Evolutionary conservation across 1,140 invertebrate species (phyloP).

Genomic region (Samia ricini): DNA sequence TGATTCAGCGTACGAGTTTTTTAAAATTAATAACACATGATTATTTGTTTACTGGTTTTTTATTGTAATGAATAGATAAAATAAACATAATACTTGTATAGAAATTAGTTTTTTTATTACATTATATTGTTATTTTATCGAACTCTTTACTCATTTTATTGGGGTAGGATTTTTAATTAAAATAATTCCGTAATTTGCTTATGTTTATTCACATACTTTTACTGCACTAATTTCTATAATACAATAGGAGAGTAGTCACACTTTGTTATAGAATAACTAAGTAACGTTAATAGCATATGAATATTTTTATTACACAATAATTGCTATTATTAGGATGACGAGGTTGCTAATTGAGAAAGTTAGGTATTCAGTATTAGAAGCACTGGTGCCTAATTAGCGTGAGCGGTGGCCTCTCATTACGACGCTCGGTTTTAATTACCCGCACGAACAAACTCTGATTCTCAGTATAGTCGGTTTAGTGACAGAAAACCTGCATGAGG

Average conservation of each 20-base stretch:
- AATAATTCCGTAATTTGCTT: too few species aligned
- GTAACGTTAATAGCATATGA: conserved; percentile 10
- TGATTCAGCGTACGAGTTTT: too few species aligned
- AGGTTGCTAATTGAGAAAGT: conserved; percentile 60
- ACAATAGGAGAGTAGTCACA: not conserved
- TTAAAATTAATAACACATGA: too few species aligned
- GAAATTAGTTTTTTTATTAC: too few species aligned
- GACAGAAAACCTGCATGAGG: conserved; percentile 7
- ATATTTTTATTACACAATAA: conserved; percentile 27
- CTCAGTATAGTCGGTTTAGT: conserved; percentile 15
- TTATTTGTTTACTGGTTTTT: too few species aligned
- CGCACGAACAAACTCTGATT: conserved; percentile 48
- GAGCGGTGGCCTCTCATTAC: conserved; percentile 48
- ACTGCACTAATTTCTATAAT: too few species aligned
- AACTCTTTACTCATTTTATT: too few species aligned
- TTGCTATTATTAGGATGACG: conserved; percentile 31
- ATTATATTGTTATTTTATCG: too few species aligned
- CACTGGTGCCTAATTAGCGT: conserved; percentile 57
- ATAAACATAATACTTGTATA: too few species aligned
- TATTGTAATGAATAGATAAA: too few species aligned
- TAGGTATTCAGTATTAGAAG: conserved; percentile 59
- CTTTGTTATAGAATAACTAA: not conserved
- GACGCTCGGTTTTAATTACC: conserved; percentile 55
- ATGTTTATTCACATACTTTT: too few species aligned
- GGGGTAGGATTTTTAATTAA: too few species aligned